Evolutionary conservation across 2,888 invertebrate genomes (phyloP), one percentile per base, ranked within the genome.

Genomic region (Mechanitis mazaeus): DNA sequence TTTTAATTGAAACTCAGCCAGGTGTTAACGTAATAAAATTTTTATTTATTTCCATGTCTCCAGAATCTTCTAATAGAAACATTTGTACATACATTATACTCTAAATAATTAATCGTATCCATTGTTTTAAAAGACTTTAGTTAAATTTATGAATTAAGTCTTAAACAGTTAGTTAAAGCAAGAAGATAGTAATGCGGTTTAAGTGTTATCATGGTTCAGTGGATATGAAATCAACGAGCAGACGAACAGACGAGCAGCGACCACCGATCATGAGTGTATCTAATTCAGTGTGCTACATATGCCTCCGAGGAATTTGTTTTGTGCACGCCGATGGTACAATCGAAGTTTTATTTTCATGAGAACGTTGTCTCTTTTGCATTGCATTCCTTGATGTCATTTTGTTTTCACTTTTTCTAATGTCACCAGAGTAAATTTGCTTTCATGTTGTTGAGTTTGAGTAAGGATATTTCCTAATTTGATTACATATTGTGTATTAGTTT

Each of bases 281-380:
- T 87, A 87, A 85, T 87, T 86, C 85, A 86, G 86, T 84, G 81
- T 80, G 77, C 78, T 78, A 81, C 78, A 78, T 82, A 79, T 84
- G 85, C 82, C 80, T 83, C 78, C 68, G 72, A 87, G 87, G 88
- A 87, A 88, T 88, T 87, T 82, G 84, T 85, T 84, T 84, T 82
- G 83, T 84, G 83, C 83, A 82, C 83, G 81, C 77, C 79, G 81
- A 78, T 78, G 74, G 70, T 77, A 80, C 79, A 79, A 83, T 81
- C 79, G 80, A 77, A 75, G 81, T 85, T 87, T 87, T 87, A 87
- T 88, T 88, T 87, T 83, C 71, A 80, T 77, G 75, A 81, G 81
- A 82, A 79, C 79, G 72, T 77, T 80, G 79, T 83, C 81, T 79
- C 77, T 80, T 74, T 73, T 78, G 76, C 76, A 75, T 75, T 75